Conservation (phyloP, 2,113 vertebrate genomes). For the Meleagris gallopavo region DNA sequence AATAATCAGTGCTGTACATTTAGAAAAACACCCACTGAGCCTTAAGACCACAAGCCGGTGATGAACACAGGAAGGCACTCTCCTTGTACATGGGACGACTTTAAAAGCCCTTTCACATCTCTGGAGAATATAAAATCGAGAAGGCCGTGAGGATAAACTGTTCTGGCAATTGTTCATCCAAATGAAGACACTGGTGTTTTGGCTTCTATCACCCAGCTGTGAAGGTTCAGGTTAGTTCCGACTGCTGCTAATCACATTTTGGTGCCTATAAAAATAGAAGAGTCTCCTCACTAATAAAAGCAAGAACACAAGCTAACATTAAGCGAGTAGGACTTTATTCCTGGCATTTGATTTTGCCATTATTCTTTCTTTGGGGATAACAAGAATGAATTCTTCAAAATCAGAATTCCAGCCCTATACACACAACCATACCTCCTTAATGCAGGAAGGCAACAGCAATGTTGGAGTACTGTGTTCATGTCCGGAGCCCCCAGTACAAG, state of each 20-base stretch:
- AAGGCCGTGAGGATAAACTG: not conserved
- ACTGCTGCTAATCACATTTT: slow-evolving; percentile 8
- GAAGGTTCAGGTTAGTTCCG: not conserved
- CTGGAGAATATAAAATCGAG: not conserved
- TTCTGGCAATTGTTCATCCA: not conserved
- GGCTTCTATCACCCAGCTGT: not conserved
- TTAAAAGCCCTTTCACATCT: not conserved
- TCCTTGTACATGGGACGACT: not conserved
- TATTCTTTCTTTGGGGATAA: not conserved
- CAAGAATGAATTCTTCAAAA: not conserved
- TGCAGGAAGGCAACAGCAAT: not conserved
- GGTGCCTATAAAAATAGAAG: slow-evolving; percentile 46
- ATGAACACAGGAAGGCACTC: not conserved
- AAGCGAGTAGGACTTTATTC: not conserved
- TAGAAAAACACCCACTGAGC: not conserved
- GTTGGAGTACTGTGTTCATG: too few species aligned
- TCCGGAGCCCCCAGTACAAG: too few species aligned
- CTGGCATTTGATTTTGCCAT: not conserved
- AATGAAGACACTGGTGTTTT: not conserved
- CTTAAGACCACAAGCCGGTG: not conserved
- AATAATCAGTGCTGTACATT: not conserved
- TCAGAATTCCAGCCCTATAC: not conserved
- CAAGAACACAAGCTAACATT: not conserved
- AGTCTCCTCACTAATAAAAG: slow-evolving; percentile 5
- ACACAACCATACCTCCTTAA: not conserved